Base-by-base conservation (phyloP, 2,797 vertebrate genomes). In the Semotilus atromaculatus region DNA sequence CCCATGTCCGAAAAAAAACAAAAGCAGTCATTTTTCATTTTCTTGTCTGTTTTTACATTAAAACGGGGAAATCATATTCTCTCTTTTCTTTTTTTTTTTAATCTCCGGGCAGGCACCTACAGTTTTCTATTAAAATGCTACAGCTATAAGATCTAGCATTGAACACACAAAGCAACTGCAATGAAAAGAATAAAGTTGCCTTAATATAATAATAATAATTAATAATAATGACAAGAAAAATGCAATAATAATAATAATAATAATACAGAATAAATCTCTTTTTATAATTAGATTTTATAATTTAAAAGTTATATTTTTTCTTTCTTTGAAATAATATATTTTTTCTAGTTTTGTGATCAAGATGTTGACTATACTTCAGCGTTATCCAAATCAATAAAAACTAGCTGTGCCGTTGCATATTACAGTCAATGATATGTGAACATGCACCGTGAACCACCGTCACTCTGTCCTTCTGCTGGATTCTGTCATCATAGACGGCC, bases 351-450 rank as follows among this genome's bases (percentile, higher is more conserved):
- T 89, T 93, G 94, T 98, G 96, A 98, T 98, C 98, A 96, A 98
- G 97, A 96, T 99, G 97, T 99, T 97, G 97, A 98, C 97, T 98
- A 97, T 97, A 98, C 96, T 97, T 98, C 97, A 97, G 97, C 95
- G 95, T 97, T 98, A 97, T 98, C 97, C 98, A 97, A 97, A 98
- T 98, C 96, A 97, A 96, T 94, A 98, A 99, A 99, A 99, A 97
- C 97, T 98, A 99, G 97, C 97, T 99, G 98, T 99, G 98, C 98
- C 97, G 89, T 99, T 99, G 98, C 98, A 99, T 99, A 99, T 99
- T 98, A 99, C 98, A 97, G 98, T 99, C 97, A 98, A 98, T 99
- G 97, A 98, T 98, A 99, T 98, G 98, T 98, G 97, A 97, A 98
- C 98, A 99, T 99, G 98, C 98, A 99, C 97, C 97, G 95, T 97